Conservation (phyloP, 2,113 vertebrate genomes). For the Pedionomus torquatus region DNA sequence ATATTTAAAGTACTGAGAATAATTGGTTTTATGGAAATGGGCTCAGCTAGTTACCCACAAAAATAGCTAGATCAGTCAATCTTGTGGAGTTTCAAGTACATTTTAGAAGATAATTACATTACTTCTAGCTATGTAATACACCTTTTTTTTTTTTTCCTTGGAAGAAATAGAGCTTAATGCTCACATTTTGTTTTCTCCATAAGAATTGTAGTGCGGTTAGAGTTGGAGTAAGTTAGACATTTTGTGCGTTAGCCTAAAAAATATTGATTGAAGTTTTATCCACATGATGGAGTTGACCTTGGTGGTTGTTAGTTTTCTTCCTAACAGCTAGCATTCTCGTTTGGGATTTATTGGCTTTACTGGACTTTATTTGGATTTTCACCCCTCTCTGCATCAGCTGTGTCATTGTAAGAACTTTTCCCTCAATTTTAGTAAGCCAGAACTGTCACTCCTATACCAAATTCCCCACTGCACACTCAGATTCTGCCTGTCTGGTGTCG, state of each 20-base stretch:
- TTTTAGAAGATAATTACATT: not conserved
- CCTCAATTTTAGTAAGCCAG: not conserved
- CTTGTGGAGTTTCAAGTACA: not conserved
- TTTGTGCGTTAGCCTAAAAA: not conserved
- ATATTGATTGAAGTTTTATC: not conserved
- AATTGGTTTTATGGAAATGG: not conserved
- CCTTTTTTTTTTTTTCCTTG: fast-evolving
- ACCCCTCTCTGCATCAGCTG: not conserved
- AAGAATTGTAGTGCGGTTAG: not conserved
- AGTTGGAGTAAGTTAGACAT: not conserved
- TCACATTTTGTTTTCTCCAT: not conserved
- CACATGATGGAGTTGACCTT: not conserved
- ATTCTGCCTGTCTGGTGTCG: not conserved
- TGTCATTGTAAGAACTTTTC: not conserved
- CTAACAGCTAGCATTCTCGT: not conserved
- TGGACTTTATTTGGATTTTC: not conserved
- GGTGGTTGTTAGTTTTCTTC: not conserved
- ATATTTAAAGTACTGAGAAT: not conserved
- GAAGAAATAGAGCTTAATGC: not conserved
- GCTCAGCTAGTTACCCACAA: not conserved
- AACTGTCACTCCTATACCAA: not conserved
- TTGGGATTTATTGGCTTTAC: not conserved
- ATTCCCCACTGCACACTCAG: not conserved
- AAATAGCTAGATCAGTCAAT: not conserved
- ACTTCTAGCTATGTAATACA: not conserved